A percentile compares a stretch with the other conserved stretches of the same genome.
Conservation (phyloP, 23 tunicate species). For the Botrylloides violaceus region DNA sequence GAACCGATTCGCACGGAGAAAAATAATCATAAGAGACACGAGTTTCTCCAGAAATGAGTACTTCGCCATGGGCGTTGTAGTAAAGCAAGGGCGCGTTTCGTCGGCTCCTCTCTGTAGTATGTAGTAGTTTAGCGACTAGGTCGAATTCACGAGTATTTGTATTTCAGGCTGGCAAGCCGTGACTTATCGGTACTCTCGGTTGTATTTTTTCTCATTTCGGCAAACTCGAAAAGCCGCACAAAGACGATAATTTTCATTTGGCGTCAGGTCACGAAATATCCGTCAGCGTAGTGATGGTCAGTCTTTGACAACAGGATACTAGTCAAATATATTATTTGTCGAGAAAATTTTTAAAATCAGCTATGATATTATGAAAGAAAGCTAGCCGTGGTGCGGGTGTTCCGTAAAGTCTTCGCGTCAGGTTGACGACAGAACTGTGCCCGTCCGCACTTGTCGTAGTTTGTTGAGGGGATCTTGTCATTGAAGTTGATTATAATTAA, state of each 20-base stretch:
- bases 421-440: background rate
- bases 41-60: background rate
- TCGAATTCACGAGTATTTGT: background rate
- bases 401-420: background rate
- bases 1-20: background rate
- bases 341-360: background rate
- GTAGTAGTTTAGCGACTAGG: too few relatives aligned
- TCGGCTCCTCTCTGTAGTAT: too few relatives aligned
- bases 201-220: background rate
- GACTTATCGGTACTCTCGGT: background rate
- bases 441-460: background rate
- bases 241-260: background rate
- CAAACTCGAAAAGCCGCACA: background rate
- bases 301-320: background rate
- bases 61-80: conserved; percentile 1
- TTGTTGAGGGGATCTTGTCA: background rate
- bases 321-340: background rate
- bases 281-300: background rate
- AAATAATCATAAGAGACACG: background rate
- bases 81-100: background rate
- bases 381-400: background rate
- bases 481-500: background rate
- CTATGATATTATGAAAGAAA: background rate
- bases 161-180: background rate
- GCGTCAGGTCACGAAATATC: background rate